phyloP scores from a whole-genome alignment of 2,113 vertebrate species.

The Strix aluco region DNA sequence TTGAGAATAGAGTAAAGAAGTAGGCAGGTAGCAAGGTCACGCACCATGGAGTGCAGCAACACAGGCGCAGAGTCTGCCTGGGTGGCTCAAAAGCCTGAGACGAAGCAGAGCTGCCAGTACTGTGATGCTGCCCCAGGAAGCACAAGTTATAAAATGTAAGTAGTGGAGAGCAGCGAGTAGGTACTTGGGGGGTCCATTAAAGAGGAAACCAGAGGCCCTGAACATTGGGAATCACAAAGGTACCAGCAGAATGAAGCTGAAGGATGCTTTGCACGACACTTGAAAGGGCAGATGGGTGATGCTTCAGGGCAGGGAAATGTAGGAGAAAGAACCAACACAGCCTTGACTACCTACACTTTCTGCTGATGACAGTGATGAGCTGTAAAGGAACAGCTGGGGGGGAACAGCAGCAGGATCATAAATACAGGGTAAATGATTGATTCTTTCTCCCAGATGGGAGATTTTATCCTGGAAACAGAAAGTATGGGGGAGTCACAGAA shows the following conservation, averaged over 20 bases:
- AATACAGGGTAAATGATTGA: neutral
- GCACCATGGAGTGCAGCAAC: rapidly evolving
- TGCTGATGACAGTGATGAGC: neutral
- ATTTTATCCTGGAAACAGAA: neutral
- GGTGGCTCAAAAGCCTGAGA: neutral
- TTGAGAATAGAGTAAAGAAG: neutral
- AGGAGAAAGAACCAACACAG: neutral
- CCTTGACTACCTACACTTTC: neutral
- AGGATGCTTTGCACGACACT: neutral
- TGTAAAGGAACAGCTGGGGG: neutral
- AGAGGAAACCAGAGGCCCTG: neutral
- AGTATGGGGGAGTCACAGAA: neutral
- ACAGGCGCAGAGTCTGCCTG: neutral
- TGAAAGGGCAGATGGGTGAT: rapidly evolving
- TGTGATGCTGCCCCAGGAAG: rapidly evolving
- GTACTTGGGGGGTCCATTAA: neutral
- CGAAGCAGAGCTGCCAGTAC: neutral
- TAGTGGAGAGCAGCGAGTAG: rapidly evolving
- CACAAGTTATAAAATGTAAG: rapidly evolving
- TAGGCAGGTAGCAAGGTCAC: neutral
- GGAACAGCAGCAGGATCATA: neutral
- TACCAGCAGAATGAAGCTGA: neutral
- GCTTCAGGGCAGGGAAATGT: neutral
- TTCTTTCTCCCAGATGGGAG: neutral
- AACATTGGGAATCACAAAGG: neutral